phyloP scores from a whole-genome alignment of 2,888 invertebrate genomes.

The Cantharis rustica region DNA sequence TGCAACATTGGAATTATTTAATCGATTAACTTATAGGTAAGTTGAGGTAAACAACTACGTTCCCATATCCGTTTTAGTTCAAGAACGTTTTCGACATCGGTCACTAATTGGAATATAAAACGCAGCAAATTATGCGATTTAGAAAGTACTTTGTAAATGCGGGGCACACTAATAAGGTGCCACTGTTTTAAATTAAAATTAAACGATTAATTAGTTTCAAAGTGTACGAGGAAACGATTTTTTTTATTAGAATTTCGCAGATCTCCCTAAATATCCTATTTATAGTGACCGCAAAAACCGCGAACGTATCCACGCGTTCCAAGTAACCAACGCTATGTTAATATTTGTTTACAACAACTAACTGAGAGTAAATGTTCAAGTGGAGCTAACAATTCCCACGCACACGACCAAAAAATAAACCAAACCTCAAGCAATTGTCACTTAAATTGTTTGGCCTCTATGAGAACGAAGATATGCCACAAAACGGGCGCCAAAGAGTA shows the following conservation, averaged over 20 bases:
- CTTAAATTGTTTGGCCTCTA: too few relatives aligned
- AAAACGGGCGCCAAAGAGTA: neutral
- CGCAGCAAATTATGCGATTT: constrained; percentile 3
- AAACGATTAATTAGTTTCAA: neutral
- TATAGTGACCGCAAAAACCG: neutral
- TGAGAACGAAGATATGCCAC: too few relatives aligned
- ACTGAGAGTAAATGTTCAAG: neutral
- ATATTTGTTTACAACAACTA: neutral
- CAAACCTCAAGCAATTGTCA: neutral
- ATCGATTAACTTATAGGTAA: constrained; percentile 26
- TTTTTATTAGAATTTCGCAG: neutral
- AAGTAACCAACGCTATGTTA: neutral
- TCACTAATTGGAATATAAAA: constrained; percentile 20
- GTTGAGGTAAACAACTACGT: constrained; percentile 32
- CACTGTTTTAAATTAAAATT: neutral
- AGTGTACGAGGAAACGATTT: neutral
- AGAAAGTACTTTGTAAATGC: neutral
- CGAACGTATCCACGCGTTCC: neutral
- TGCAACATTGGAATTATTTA: constrained; percentile 30
- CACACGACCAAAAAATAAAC: neutral
- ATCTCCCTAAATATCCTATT: neutral
- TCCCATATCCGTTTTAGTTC: constrained; percentile 20
- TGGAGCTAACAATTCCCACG: neutral
- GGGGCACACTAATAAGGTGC: neutral
- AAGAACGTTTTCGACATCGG: constrained; percentile 20